Evolutionary conservation across 2,888 invertebrate species (phyloP), one percentile per base, ranked within the genome.

Genomic region (Conops quadrifasciatus): DNA sequence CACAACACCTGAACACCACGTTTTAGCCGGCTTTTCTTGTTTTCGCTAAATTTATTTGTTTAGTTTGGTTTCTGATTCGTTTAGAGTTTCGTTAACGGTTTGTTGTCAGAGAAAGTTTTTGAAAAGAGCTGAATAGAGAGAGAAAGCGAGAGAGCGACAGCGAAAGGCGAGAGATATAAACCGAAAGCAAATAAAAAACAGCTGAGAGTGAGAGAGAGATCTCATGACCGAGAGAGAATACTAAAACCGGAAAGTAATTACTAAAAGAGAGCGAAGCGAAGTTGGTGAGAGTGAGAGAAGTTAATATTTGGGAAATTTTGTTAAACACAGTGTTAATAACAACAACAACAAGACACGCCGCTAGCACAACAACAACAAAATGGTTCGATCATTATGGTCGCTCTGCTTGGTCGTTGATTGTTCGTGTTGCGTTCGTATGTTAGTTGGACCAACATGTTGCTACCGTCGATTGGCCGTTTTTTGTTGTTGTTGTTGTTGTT

Each of bases 21-120:
- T 58, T 58, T 58, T 26, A 19, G 58, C 58, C 58, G 58, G 58
- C 28, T 56, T 56, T 56, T 56, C 53, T 56, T 19, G 53, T 56
- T 58, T 58, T 58, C 1, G 9, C 16, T 24, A 13, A 58, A 58
- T 58, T 28, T 28, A 2, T 58, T 9, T 36, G 36, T 36, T 36
- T 36, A 36, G 36, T 36, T 36, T 9, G 36, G 36, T 36, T 36
- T 36, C 36, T 4, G 5, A 7, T 36, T 36, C 36, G 36, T 9
- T 36, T 36, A 7, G 5, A 9, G 5, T 36, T 36, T 36, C 36
- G 36, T 36, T 36, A 9, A 36, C 36, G 15, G 19, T 19, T 53
- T 53, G 21, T 53, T 21, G 13, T 53, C 53, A 21, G 19, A 9
- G 53, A 53, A 21, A 53, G 49, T 49, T 16, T 49, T 49, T n/a